Evolutionary conservation across 2,888 invertebrate genomes (phyloP).

Genomic region (Notodonta ziczac): DNA sequence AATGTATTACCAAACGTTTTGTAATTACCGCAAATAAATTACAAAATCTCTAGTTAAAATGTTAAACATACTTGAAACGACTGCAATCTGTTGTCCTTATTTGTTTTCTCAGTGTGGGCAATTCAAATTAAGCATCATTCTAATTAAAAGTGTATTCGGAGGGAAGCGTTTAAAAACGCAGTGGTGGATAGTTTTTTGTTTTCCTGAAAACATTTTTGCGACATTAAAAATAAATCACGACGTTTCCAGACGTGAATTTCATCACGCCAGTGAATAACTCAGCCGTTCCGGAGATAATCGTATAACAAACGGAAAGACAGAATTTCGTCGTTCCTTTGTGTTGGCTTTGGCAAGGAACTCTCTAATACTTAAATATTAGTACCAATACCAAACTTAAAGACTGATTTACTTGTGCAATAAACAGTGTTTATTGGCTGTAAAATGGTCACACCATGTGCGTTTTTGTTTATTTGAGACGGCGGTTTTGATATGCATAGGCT

Average conservation of each 20-base stretch:
- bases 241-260: not conserved
- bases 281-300: not conserved
- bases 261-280: not conserved
- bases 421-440: conserved; percentile 40
- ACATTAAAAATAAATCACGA: not conserved
- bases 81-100: no score
- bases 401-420: conserved; percentile 14
- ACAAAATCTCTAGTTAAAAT: no score
- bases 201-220: not conserved
- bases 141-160: no score
- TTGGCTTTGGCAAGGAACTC: not conserved
- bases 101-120: no score
- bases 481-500: conserved; percentile 35
- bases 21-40: no score
- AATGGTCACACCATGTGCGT: conserved; percentile 25
- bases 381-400: not conserved
- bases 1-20: no score
- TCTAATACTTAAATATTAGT: conserved; percentile 5
- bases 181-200: no score
- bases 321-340: conserved; percentile 1
- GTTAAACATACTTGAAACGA: no score
- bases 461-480: conserved; percentile 40
- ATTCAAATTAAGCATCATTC: no score
- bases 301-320: not conserved
- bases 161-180: no score